Conservation (phyloP, 2,113 vertebrate genomes). For the Bos javanicus region DNA sequence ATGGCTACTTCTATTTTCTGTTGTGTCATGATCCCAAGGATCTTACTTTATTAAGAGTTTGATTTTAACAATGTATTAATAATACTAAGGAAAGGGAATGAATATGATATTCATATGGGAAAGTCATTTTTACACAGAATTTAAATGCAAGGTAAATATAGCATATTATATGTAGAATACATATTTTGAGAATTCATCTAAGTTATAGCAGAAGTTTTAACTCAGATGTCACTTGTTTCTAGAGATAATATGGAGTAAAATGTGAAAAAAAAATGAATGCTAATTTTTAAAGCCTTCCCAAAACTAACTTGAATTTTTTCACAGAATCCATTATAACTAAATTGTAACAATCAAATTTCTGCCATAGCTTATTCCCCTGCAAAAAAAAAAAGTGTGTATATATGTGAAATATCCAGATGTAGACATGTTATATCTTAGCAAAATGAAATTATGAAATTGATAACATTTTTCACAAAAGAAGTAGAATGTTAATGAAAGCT, state of each 20-base stretch:
- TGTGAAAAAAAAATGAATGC: neutral
- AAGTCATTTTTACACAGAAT: constrained; percentile 24
- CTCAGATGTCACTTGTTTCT: neutral
- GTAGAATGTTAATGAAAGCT: neutral
- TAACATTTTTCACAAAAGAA: neutral
- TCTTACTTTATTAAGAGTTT: neutral
- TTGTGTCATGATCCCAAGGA: neutral
- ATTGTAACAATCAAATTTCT: neutral
- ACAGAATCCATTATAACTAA: neutral
- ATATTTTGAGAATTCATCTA: neutral
- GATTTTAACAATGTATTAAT: neutral
- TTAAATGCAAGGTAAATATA: constrained; percentile 8
- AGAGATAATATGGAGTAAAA: neutral
- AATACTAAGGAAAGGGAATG: neutral
- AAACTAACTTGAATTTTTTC: neutral
- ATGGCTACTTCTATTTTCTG: neutral
- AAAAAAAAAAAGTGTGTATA: neutral
- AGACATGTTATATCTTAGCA: neutral
- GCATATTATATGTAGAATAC: neutral
- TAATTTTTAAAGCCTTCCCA: neutral
- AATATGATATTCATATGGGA: neutral
- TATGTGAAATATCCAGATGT: neutral
- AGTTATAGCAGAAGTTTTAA: constrained; percentile 4
- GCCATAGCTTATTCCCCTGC: neutral
- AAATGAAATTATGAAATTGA: neutral